phyloP scores from a whole-genome alignment of 2,888 invertebrate species.

The Xylota segnis region DNA sequence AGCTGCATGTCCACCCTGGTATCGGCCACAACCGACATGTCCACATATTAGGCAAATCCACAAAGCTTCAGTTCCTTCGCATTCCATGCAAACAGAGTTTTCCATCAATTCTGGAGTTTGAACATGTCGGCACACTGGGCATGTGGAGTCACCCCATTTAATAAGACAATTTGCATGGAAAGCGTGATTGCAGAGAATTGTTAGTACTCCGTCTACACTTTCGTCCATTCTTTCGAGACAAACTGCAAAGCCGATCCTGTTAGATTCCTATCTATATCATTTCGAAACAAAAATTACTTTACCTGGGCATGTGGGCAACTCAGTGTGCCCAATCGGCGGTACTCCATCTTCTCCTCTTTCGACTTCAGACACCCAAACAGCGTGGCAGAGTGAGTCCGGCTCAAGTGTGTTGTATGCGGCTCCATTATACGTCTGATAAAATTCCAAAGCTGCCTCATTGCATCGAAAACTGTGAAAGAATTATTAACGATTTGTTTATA shows the following conservation, averaged over 20 bases:
- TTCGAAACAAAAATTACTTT: constrained; percentile 36
- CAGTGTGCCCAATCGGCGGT: constrained; percentile 92
- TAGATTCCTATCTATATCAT: neutral
- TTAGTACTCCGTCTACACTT: constrained; percentile 98
- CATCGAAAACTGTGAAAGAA: constrained; percentile 86
- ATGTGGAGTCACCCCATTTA: constrained; percentile 98
- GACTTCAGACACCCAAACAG: constrained; percentile 97
- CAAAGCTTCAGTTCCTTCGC: constrained; percentile 89
- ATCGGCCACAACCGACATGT: constrained; percentile 98
- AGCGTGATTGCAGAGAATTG: constrained; percentile 98
- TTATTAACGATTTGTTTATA: neutral
- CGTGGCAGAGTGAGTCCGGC: constrained; percentile 94
- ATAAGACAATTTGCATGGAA: constrained; percentile 98
- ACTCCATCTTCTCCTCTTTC: constrained; percentile 93
- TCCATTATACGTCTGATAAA: constrained; percentile 97
- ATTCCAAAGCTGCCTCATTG: constrained; percentile 93
- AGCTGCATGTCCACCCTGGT: constrained; percentile 95
- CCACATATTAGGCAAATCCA: constrained; percentile 99
- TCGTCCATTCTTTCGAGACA: constrained; percentile 97
- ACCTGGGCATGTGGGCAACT: constrained; percentile 98
- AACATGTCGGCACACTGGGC: constrained; percentile 96
- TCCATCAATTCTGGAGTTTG: constrained; percentile 86
- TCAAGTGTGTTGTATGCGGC: constrained; percentile 97
- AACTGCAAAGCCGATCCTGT: constrained; percentile 75
- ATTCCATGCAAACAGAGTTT: constrained; percentile 87